Evolutionary conservation across 2,888 invertebrate species (phyloP).

Genomic region (Pollenia angustigena): DNA sequence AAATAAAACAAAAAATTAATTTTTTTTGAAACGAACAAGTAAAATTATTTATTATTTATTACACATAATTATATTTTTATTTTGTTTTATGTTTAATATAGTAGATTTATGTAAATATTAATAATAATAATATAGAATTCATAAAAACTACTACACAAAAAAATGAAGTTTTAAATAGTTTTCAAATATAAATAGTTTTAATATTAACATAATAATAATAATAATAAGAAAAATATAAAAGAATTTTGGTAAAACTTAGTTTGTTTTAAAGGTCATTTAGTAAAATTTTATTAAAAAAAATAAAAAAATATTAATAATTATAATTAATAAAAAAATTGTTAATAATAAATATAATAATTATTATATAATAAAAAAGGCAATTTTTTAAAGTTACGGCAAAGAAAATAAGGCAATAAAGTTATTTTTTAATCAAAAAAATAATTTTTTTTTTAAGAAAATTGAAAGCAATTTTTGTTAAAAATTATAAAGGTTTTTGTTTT

Average conservation of each 20-base stretch:
- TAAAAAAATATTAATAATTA: constrained; percentile 34
- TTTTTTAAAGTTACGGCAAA: constrained; percentile 67
- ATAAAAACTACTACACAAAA: constrained; percentile 55
- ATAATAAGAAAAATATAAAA: constrained; percentile 44
- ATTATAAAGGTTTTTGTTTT: constrained; percentile 23
- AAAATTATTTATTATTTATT: constrained; percentile 75
- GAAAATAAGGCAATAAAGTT: constrained; percentile 67
- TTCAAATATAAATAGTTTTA: constrained; percentile 44
- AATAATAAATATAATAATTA: constrained; percentile 49
- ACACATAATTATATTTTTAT: constrained; percentile 71
- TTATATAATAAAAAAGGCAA: constrained; percentile 62
- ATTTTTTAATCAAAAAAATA: constrained; percentile 2
- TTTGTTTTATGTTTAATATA: constrained; percentile 49
- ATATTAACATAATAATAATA: constrained; percentile 28
- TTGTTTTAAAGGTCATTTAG: constrained; percentile 41
- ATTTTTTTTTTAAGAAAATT: constrained; percentile 14
- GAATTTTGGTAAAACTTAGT: constrained; percentile 50
- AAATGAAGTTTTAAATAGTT: constrained; percentile 25
- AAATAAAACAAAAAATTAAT: constrained; percentile 70
- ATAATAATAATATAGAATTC: constrained; percentile 43
- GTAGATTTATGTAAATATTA: constrained; percentile 42
- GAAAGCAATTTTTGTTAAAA: constrained; percentile 15
- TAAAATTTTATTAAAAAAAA: constrained; percentile 28
- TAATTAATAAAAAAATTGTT: constrained; percentile 37
- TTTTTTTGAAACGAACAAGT: constrained; percentile 75